These are phyloP conservation scores for Morone saxatilis DNA, from an alignment of 2,113 vertebrate species.

Conservation along the genomic window DNA sequence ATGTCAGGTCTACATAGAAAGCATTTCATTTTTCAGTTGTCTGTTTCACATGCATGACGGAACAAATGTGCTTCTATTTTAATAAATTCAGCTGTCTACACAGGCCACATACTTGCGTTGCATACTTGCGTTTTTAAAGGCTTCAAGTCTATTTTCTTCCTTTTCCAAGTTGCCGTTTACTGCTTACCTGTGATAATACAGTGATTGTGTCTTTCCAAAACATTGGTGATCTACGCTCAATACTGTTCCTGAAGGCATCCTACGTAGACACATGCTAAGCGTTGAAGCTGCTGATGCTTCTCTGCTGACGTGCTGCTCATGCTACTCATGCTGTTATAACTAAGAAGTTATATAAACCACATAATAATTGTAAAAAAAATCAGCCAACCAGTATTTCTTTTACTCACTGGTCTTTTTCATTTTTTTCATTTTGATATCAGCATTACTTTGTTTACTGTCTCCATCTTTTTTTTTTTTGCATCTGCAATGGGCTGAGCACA, in stretches of 20 bases:
- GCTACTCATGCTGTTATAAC: neutral
- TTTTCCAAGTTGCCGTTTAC: too few relatives aligned
- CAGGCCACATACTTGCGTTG: too few relatives aligned
- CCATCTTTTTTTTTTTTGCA: slow-evolving; percentile 12
- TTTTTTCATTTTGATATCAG: neutral
- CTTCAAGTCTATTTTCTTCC: too few relatives aligned
- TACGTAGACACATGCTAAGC: too few relatives aligned
- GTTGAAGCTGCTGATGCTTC: neutral
- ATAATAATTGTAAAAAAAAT: neutral
- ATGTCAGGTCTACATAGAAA: neutral
- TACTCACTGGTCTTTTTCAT: too few relatives aligned
- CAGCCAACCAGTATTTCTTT: neutral
- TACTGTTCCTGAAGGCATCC: too few relatives aligned
- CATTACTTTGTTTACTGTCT: neutral
- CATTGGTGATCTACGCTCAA: too few relatives aligned
- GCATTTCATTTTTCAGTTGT: neutral
- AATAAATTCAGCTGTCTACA: neutral
- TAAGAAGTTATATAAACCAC: neutral
- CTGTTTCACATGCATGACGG: too few relatives aligned
- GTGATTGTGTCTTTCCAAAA: neutral
- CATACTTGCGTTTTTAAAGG: too few relatives aligned
- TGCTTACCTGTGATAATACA: neutral
- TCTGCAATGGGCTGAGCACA: neutral
- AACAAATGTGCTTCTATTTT: neutral
- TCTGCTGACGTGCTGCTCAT: neutral